Conservation (phyloP, 2,797 vertebrate genomes). For the Hozukius guyotensis region DNA sequence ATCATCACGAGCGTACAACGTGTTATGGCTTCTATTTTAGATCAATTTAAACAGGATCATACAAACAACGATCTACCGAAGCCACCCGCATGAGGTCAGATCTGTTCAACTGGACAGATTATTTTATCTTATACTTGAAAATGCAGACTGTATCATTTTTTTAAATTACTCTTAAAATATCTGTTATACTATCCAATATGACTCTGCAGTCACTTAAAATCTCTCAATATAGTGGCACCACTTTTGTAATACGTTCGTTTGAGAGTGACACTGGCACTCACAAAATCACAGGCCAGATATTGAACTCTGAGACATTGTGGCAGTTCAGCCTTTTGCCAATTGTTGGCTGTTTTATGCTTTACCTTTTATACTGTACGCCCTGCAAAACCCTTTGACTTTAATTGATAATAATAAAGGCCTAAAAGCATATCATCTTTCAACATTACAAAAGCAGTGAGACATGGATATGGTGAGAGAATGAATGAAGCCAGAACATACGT, state of each 20-base stretch:
- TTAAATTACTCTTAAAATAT: background rate
- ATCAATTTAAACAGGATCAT: too few species aligned
- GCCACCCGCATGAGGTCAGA: too few species aligned
- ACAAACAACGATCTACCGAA: too few species aligned
- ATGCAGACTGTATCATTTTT: background rate
- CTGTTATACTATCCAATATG: background rate
- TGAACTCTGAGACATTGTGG: background rate
- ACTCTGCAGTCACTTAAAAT: background rate
- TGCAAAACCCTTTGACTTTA: background rate
- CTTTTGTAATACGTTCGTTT: background rate
- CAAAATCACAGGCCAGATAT: background rate
- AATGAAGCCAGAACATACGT: constrained; percentile 84
- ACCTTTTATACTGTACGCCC: background rate
- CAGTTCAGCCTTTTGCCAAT: background rate
- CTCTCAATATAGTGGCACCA: background rate
- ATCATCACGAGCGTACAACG: too few species aligned
- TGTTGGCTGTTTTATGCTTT: background rate
- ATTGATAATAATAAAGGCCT: background rate
- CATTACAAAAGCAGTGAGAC: background rate
- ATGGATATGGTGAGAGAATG: constrained; percentile 7
- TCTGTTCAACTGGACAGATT: background rate
- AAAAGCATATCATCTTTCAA: background rate
- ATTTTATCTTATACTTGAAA: background rate
- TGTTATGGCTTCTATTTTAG: too few species aligned
- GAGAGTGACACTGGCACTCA: background rate